These are phyloP conservation scores for Neodiprion virginianus DNA, from an alignment of 1,140 invertebrate genomes.

Conservation along the genomic window DNA sequence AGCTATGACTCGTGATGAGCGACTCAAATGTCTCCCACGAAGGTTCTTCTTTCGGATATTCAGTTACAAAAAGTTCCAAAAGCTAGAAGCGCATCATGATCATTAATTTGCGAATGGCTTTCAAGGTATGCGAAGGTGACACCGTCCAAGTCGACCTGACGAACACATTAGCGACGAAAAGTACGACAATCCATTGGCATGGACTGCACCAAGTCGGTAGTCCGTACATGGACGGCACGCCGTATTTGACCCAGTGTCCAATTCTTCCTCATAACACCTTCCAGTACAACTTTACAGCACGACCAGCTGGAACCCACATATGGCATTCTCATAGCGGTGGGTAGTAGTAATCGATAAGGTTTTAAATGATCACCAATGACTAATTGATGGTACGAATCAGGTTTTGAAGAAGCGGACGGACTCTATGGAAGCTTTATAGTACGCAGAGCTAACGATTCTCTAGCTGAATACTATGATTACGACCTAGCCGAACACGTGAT, in stretches of 20 bases:
- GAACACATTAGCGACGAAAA: slow-evolving; percentile 36
- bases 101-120: neutral
- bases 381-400: slow-evolving; percentile 31
- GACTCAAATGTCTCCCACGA: no score
- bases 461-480: slow-evolving; percentile 56
- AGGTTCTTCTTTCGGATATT: no score
- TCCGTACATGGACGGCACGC: slow-evolving; percentile 64
- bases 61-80: no score
- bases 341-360: neutral
- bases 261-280: slow-evolving; percentile 36
- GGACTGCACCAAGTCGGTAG: slow-evolving; percentile 38
- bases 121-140: slow-evolving; percentile 46
- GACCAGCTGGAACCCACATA: slow-evolving; percentile 39
- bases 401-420: slow-evolving; percentile 63
- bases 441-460: slow-evolving; percentile 51
- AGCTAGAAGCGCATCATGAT: no score
- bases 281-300: slow-evolving; percentile 34
- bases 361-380: slow-evolving; percentile 37
- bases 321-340: slow-evolving; percentile 45
- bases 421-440: slow-evolving; percentile 62
- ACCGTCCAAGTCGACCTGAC: slow-evolving; percentile 39
- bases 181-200: slow-evolving; percentile 49
- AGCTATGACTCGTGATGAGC: no score
- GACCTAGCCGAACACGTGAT: slow-evolving; percentile 63
- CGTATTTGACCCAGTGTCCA: slow-evolving; percentile 42